A percentile compares a stretch with the other conserved stretches of the same genome.
Conservation (phyloP, 2,797 vertebrate genomes). For the Hyperoplus immaculatus region DNA sequence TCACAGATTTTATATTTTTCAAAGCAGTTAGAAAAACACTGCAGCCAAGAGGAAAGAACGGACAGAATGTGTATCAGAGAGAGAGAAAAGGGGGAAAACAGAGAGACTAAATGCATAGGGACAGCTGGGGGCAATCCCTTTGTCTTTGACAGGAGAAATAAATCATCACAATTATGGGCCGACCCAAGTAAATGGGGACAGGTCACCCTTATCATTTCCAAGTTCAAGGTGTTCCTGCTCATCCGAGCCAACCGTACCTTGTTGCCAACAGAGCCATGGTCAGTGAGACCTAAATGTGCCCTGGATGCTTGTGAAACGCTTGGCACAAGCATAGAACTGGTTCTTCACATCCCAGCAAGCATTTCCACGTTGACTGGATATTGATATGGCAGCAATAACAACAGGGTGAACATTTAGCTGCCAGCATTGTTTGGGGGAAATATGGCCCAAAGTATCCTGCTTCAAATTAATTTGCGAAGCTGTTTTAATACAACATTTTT, state of each 20-base stretch:
- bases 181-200: slow-evolving; percentile 72
- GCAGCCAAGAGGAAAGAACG: slow-evolving; percentile 24
- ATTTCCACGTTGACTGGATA: slow-evolving; percentile 26
- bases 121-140: slow-evolving; percentile 54
- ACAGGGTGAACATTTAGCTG: not conserved
- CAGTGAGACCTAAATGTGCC: slow-evolving; percentile 66
- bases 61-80: slow-evolving; percentile 16
- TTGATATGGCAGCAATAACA: slow-evolving; percentile 12
- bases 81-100: slow-evolving; percentile 22
- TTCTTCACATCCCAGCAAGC: slow-evolving; percentile 35
- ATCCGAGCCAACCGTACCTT: slow-evolving; percentile 64
- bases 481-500: not conserved
- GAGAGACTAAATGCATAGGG: slow-evolving; percentile 37
- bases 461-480: not conserved
- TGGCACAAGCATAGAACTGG: slow-evolving; percentile 42
- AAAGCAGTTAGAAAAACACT: slow-evolving; percentile 15
- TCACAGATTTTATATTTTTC: slow-evolving; percentile 30
- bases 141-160: slow-evolving; percentile 78
- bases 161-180: slow-evolving; percentile 83
- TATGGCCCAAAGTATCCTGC: not conserved
- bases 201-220: slow-evolving; percentile 79
- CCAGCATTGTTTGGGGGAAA: not conserved
- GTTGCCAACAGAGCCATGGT: slow-evolving; percentile 63
- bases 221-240: slow-evolving; percentile 80
- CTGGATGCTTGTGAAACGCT: slow-evolving; percentile 50